These are phyloP conservation scores for Steinernema khuongi DNA, from an alignment of 1,140 invertebrate species.

Conservation along the genomic window DNA sequence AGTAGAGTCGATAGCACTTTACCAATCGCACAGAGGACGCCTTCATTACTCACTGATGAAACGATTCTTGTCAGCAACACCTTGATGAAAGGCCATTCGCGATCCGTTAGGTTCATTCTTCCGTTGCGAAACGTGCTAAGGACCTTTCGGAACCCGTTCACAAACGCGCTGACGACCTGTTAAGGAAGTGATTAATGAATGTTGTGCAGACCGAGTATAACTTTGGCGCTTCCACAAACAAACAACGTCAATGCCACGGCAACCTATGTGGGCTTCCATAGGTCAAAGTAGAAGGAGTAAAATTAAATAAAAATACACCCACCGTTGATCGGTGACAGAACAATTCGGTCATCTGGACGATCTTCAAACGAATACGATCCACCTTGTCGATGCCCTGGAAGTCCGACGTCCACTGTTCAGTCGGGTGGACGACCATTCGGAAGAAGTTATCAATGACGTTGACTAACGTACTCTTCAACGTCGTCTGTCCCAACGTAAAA, in stretches of 20 bases:
- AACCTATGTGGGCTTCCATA: too few species aligned
- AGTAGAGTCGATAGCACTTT: neutral
- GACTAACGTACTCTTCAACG: neutral
- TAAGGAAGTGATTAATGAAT: too few species aligned
- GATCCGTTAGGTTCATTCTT: neutral
- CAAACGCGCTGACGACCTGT: neutral
- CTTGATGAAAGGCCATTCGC: conserved; percentile 1
- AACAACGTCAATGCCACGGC: too few species aligned
- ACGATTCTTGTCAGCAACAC: neutral
- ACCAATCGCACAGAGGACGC: neutral
- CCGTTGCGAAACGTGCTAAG: neutral
- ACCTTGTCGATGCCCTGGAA: neutral
- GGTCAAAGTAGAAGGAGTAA: neutral
- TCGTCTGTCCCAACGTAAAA: too few species aligned
- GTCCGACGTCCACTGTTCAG: neutral
- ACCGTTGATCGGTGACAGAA: neutral
- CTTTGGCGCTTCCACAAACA: too few species aligned
- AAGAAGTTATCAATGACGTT: neutral
- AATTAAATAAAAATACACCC: neutral
- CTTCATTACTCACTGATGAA: neutral
- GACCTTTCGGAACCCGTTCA: neutral
- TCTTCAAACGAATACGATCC: neutral
- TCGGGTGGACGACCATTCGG: neutral
- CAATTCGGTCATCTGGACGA: neutral
- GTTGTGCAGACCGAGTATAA: too few species aligned